Percentiles rank a stretch among this genome's conserved stretches.
Conservation (phyloP, 2,888 invertebrate species). For the Epirrita christyi region DNA sequence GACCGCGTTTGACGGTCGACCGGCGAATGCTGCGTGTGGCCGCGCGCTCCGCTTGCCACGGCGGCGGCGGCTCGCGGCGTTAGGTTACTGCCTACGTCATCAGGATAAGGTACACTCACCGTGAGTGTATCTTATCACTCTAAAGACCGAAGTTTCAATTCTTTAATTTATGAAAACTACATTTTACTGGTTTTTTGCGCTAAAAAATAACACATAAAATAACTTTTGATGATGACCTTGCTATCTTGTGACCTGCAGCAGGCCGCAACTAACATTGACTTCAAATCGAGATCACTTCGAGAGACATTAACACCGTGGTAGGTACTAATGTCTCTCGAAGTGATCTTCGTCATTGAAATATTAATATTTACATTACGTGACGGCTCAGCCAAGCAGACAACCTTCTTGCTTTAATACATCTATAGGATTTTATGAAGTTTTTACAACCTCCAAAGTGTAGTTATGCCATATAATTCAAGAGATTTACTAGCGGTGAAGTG, state of each 20-base stretch:
- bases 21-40: no score
- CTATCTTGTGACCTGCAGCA: background rate
- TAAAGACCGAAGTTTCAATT: no score
- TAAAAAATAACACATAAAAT: no score
- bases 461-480: slow-evolving; percentile 7
- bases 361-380: slow-evolving; percentile 43
- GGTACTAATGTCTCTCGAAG: background rate
- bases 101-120: no score
- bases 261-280: background rate
- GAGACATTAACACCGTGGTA: slow-evolving; percentile 26
- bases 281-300: slow-evolving; percentile 6
- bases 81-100: no score
- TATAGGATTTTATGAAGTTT: slow-evolving; percentile 25
- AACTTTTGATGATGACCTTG: background rate
- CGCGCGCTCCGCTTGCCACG: no score
- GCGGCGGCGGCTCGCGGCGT: no score
- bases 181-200: no score
- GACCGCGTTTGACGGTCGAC: no score
- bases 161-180: no score
- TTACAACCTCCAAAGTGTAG: slow-evolving; percentile 5
- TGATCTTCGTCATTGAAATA: slow-evolving; percentile 37
- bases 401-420: slow-evolving; percentile 35
- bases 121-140: no score
- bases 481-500: slow-evolving; percentile 5
- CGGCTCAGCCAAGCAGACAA: slow-evolving; percentile 28